phyloP scores from a whole-genome alignment of 2,797 vertebrate species.

The Mormyrops attenuatus region DNA sequence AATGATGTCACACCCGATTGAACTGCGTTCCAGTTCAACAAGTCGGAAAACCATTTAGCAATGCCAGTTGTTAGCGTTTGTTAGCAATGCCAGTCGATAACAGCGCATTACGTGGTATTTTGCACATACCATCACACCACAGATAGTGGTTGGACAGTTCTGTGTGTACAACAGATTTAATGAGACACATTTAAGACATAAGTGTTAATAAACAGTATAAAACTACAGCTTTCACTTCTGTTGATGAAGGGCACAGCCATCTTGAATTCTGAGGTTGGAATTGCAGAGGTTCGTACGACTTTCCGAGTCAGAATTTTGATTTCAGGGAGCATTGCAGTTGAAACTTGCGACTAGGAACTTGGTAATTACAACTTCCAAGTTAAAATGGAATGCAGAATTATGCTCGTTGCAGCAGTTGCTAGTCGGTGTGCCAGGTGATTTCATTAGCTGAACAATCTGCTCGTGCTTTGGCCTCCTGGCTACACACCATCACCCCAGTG shows the following conservation, averaged over 20 bases:
- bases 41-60: not conserved
- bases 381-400: not conserved
- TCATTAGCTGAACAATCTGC: not conserved
- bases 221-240: not conserved
- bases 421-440: not conserved
- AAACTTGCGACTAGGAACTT: not conserved
- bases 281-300: not conserved
- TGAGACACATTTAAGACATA: not conserved
- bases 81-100: not conserved
- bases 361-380: not conserved
- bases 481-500: not conserved
- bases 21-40: no score
- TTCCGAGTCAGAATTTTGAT: not conserved
- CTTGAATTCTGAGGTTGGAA: not conserved
- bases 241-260: not conserved
- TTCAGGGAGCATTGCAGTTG: not conserved
- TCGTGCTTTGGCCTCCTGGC: not conserved
- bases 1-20: no score
- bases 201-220: not conserved
- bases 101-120: not conserved
- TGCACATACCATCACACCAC: not conserved
- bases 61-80: not conserved
- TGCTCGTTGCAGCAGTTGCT: not conserved
- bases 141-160: not conserved
- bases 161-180: not conserved